Evolutionary conservation across 2,888 invertebrate genomes (phyloP).

Genomic region (Chesias legatella): DNA sequence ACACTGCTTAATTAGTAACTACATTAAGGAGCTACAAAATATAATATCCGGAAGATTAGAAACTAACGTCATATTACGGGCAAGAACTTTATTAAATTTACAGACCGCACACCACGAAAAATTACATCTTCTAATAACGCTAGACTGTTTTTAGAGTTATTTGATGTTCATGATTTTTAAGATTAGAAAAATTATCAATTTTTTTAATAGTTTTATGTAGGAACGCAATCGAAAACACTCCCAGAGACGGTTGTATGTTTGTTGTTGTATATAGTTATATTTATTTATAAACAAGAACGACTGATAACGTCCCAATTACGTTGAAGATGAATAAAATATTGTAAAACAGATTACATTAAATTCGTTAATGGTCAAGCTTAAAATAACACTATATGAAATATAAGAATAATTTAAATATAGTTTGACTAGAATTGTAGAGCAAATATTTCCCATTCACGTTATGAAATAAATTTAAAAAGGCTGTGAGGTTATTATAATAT

Average conservation of each 20-base stretch:
- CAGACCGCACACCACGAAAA: conserved; percentile 1
- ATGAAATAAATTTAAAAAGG: conserved; percentile 13
- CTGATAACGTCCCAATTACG: conserved; percentile 47
- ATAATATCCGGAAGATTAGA: no score
- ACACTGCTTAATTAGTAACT: no score
- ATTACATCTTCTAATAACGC: no score
- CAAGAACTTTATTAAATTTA: conserved; percentile 5
- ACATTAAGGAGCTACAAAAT: no score
- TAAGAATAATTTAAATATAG: background rate
- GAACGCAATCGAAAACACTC: conserved; percentile 40
- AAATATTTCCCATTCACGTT: conserved; percentile 7
- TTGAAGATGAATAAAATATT: conserved; percentile 9
- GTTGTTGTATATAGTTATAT: conserved; percentile 63
- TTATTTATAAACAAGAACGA: conserved; percentile 49
- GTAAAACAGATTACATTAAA: conserved; percentile 2
- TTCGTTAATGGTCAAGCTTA: conserved; percentile 5
- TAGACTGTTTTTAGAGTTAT: no score
- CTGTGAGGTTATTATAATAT: conserved; percentile 17
- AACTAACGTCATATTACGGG: no score
- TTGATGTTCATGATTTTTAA: conserved; percentile 34
- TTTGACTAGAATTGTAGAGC: background rate
- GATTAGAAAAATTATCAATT: conserved; percentile 23
- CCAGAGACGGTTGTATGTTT: conserved; percentile 55
- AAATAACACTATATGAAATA: background rate
- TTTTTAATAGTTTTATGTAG: conserved; percentile 40